Base-by-base conservation (phyloP, 1,140 invertebrate genomes). In the Dendrolimus kikuchii region DNA sequence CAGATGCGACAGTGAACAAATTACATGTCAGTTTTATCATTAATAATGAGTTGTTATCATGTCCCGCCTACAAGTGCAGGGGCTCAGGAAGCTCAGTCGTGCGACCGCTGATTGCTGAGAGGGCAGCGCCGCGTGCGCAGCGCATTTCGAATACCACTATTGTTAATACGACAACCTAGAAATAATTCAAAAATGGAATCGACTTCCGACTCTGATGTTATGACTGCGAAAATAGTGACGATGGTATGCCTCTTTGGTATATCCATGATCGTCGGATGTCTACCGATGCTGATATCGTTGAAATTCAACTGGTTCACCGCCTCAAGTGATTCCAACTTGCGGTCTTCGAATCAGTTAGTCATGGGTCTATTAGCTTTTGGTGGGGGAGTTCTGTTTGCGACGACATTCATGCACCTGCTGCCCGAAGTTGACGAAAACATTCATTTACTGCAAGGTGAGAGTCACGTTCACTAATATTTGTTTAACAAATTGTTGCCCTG, bases 371-470 rank as follows among this genome's bases (percentile, higher is more conserved):
- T 96, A 38, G 95, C 95, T 60, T 95, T 98, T 64, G 96, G 96
- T 3, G 97, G 95, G 4, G 97, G 97, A 1, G 95, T 98, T 3
- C 89, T 99, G 7, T 89, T 99, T 54, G 93, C 93, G 45, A 98
- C 96, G 1, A 96, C 95, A 0, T 96, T 98, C 64, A 86, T 97
- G 47, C 96, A 99, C 78, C 84, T 99, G 51, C 81, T 98, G 40
- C 96, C 96, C 1, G 97, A 98, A 87, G 93, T 97, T 0, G 89
- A 90, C 53, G 93, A 95, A 71, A 90, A 90, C 10, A 88, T 94
- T 8, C 78, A 90, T 40, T 64, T 86, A 39, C 73, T 94, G 36
- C 87, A 91, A 66, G 81, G 86, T 74, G 71, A 80, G 77, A 60
- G 9, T 43, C 38, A 23, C 23, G 3, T 38, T 45, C n/a, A 5